Base-by-base conservation (phyloP, 2,888 invertebrate genomes). In the Agriopis aurantiaria region DNA sequence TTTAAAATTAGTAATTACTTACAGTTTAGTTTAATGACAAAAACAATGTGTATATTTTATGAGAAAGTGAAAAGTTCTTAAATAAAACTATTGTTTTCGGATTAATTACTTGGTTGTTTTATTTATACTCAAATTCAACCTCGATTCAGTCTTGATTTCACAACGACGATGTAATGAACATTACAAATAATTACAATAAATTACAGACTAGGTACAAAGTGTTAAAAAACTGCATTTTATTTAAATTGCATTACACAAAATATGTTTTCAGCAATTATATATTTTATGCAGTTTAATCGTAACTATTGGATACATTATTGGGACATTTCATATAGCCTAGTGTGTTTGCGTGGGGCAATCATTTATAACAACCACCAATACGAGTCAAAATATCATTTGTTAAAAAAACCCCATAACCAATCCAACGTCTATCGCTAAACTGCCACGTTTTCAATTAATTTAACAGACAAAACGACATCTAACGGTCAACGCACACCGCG, bases 11-110 rank as follows among this genome's bases (percentile, higher is more conserved):
- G 94, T 93, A 94, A 93, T 93, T 94, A 94, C 94, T 93, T 93
- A 93, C 93, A 92, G 88, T 93, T 93, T 94, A 94, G 93, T 94
- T 93, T 92, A 93, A 91, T 92, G 91, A 92, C 92, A 93, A 93
- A 92, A 93, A 93, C 93, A 94, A 93, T 93, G 94, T 94, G 94
- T 94, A 94, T 94, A 94, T 94, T 93, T 94, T 94, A 94, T 93
- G 94, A 94, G 90, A 93, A 93, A 92, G 91, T 92, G 92, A 93
- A 92, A 92, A 91, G 91, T 93, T 93, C 93, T 93, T 93, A 93
- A 94, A 94, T 94, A 94, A 93, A 94, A 94, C 94, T 93, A 94
- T 94, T 94, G 94, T 94, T 94, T 94, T 94, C 94, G 94, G 94
- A 94, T 94, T 94, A 94, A 91, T 91, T 88, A 89, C 81, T 87